Base-by-base conservation (phyloP, 2,888 invertebrate genomes). In the Erpobdella octoculata region DNA sequence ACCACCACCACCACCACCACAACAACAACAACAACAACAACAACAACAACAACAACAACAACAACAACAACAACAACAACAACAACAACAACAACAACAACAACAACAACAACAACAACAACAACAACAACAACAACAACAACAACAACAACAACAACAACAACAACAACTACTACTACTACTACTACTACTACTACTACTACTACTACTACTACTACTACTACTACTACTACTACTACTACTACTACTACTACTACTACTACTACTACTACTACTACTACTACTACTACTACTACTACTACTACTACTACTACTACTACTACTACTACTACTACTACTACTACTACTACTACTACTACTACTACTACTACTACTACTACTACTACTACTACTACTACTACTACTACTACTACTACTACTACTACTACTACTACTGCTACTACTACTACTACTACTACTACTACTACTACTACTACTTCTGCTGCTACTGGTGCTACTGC, bases 221-320 rank as follows among this genome's bases (percentile, higher is more conserved):
- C 61, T 61, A 61, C 61, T 61, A 61, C 61, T 61, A 61, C 61
- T 61, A 61, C 61, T 61, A 61, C 61, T 61, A 61, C 61, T 25
- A 64, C 65, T 64, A 64, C 65, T 25, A 64, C 65, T 64, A 64
- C 65, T 64, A 64, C 65, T 64, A 28, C 65, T 25, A 64, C 65
- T 64, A 64, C 65, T 64, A 64, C 65, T 38, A 6, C n/a, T 58
- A 58, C n/a, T 58, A 58, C n/a, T 65, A 15, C 41, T 65, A 37
- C 59, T 58, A 58, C 6, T 58, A 58, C 59, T 58, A 58, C 59
- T 58, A 58, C 59, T 58, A 58, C 59, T 58, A 58, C 59, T 18
- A 58, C 59, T 58, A 58, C 59, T 58, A 58, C 59, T 58, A 58
- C 28, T 58, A 58, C n/a, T 58, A 58, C 28, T 58, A 58, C n/a